Evolutionary conservation across 1,140 invertebrate species (phyloP).

Genomic region (Hyles vespertilio): DNA sequence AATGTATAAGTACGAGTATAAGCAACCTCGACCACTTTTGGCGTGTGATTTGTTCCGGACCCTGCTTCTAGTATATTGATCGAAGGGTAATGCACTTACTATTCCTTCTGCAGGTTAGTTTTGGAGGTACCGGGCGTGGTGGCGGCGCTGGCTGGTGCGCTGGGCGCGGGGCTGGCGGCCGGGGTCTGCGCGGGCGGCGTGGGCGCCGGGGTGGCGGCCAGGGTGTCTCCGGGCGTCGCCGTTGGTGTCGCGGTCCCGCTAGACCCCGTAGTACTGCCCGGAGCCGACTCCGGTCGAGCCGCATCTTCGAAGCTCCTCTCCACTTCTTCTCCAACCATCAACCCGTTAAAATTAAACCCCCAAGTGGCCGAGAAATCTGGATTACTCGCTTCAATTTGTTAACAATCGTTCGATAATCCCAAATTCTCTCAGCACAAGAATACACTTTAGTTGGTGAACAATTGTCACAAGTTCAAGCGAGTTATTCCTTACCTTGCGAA

Average conservation of each 20-base stretch:
- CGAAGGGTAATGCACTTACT: constrained; percentile 12
- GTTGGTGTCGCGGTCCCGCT: constrained; percentile 8
- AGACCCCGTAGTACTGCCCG: constrained; percentile 6
- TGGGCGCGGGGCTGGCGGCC: constrained; percentile 9
- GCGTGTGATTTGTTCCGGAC: too few species aligned
- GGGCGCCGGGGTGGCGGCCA: constrained; percentile 13
- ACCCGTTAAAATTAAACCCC: not conserved
- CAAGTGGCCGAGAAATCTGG: constrained; percentile 6
- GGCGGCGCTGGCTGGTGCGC: not conserved
- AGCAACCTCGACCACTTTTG: too few species aligned
- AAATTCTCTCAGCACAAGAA: constrained; percentile 21
- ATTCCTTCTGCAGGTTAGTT: constrained; percentile 27
- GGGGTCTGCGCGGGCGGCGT: constrained; percentile 10
- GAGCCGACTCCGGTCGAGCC: constrained; percentile 3
- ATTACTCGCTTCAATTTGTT: constrained; percentile 27
- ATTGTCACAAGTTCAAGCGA: constrained; percentile 42
- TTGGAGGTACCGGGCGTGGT: constrained; percentile 28
- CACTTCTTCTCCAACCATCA: constrained; percentile 46
- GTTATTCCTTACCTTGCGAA: constrained; percentile 30
- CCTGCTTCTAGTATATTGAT: too few species aligned
- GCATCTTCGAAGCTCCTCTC: constrained; percentile 32
- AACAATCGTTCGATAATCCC: constrained; percentile 36
- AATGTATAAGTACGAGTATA: too few species aligned
- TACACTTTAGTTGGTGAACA: constrained; percentile 20
- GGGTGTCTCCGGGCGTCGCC: constrained; percentile 11